Percentiles rank a stretch among this genome's conserved stretches.
Evolutionary conservation across 2,113 vertebrate genomes (phyloP).

Genomic region (Hippocampus guttulatus): DNA sequence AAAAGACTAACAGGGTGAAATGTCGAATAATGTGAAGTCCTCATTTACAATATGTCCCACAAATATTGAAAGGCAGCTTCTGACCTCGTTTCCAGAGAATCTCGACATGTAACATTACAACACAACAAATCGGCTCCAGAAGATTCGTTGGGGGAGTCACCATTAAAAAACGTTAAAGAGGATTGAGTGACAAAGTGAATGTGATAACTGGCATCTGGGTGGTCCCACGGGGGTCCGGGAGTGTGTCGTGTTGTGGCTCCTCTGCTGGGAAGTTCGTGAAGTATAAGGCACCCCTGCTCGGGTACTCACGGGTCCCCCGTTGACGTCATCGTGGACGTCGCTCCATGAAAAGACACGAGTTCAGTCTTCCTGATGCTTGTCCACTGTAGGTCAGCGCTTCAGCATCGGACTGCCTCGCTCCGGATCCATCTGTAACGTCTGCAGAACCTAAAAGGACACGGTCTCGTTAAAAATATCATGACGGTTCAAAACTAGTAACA

Average conservation of each 20-base stretch:
- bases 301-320: not conserved
- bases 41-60: not conserved
- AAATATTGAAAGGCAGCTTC: slow-evolving; percentile 24
- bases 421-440: slow-evolving; percentile 82
- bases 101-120: slow-evolving; percentile 12
- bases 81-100: slow-evolving; percentile 10
- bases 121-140: not conserved
- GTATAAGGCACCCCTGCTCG: slow-evolving; percentile 8
- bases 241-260: not conserved
- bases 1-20: slow-evolving; percentile 19
- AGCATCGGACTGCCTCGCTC: slow-evolving; percentile 82
- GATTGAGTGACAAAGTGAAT: not conserved
- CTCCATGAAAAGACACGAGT: not conserved
- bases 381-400: slow-evolving; percentile 69
- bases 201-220: slow-evolving; percentile 5
- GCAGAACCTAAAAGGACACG: slow-evolving; percentile 75
- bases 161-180: not conserved
- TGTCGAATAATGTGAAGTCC: not conserved
- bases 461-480: not conserved
- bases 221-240: slow-evolving; percentile 11
- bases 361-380: not conserved
- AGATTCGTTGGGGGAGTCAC: slow-evolving; percentile 7
- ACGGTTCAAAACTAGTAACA: not conserved
- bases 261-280: not conserved
- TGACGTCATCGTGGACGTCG: not conserved